Percentiles rank a stretch among this genome's conserved stretches.
phyloP scores from a whole-genome alignment of 2,113 vertebrate genomes.

The Colossoma macropomum region DNA sequence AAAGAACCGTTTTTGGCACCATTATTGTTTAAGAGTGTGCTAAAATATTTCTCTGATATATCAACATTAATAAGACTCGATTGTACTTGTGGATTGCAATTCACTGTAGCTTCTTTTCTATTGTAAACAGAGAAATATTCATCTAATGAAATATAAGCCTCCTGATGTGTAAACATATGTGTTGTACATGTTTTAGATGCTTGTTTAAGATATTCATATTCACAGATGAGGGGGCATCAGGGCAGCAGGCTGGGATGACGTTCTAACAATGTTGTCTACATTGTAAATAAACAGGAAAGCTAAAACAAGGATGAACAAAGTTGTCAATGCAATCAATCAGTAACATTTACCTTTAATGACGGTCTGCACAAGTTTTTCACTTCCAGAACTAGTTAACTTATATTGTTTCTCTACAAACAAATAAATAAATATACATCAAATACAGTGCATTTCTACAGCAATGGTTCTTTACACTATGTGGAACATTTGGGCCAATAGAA shows the following conservation, averaged over 20 bases:
- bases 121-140: neutral
- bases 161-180: neutral
- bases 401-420: too few species aligned
- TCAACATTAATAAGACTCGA: neutral
- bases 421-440: too few species aligned
- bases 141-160: neutral
- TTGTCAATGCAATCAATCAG: too few species aligned
- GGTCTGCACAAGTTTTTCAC: too few species aligned
- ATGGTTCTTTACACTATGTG: too few species aligned
- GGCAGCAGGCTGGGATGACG: neutral
- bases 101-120: neutral
- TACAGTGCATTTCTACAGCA: too few species aligned
- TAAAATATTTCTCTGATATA: neutral
- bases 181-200: neutral
- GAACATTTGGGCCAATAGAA: too few species aligned
- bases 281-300: slow-evolving; percentile 14
- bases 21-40: neutral
- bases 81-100: too few species aligned
- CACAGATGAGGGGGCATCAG: neutral
- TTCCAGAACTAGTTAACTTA: too few species aligned
- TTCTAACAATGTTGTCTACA: neutral
- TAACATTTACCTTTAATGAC: neutral
- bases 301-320: neutral
- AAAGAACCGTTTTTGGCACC: neutral
- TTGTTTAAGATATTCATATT: neutral